Base-by-base conservation (phyloP, 2,113 vertebrate genomes). In the Trochalopteron elliotii region DNA sequence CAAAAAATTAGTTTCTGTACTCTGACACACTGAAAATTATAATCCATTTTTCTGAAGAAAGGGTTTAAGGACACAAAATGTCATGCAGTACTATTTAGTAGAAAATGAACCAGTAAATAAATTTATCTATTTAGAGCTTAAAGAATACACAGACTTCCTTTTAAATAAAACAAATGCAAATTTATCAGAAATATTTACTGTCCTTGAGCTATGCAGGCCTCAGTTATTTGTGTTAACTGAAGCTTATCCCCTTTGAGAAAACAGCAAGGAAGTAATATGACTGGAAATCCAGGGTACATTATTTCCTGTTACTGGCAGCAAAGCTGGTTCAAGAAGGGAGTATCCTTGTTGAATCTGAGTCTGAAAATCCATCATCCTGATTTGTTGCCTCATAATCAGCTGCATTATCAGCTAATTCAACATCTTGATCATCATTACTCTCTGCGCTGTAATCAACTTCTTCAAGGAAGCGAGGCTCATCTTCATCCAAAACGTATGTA, bases 361-460 rank as follows among this genome's bases (percentile, higher is more conserved):
- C 99, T 22, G 98, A 99, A 95, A 98, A 98, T 31, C 94, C 96
- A 55, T 99, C 99, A 79, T 98, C 98, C 78, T 98, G 98, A 91
- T 97, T 97, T 53, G 96, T 82, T 94, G 97, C 91, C 65, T 98
- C 98, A 95, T 96, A 98, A 90, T 98, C 98, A 28, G 91, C 97
- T 3, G 10, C 65, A 84, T 96, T 97, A 93, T 98, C 98, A 82
- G 93, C 95, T 90, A 98, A 91, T 82, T 99, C 99, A 21, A 45
- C 63, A 3, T 99, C 99, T 96, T 97, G 96, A 42, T 99, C 99
- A 22, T 99, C 99, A 61, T 99, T 99, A 97, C 99, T 99, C 94
- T 99, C 99, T 37, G 99, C 99, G 5, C 99, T 99, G 98, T 99
- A 99, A 98, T 99, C 99, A 91, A 99, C 98, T 91, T 99, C 99